These are phyloP conservation scores for Unio delphinus DNA, from an alignment of 2,888 invertebrate genomes.

Conservation along the genomic window DNA sequence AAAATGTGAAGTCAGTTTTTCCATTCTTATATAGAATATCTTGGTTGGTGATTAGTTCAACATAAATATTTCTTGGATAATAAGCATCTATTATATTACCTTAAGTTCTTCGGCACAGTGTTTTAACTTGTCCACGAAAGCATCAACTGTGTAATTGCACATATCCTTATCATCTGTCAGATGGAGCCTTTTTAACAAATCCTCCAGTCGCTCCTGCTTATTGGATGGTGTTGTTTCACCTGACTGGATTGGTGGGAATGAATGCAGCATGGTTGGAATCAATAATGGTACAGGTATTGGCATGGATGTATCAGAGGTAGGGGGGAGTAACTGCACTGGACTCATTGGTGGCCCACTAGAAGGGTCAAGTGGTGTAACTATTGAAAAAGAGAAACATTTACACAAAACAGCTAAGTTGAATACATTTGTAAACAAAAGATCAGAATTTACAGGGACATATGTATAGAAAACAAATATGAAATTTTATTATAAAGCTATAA, in stretches of 20 bases:
- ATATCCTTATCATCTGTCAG: constrained; percentile 31
- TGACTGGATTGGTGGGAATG: constrained; percentile 39
- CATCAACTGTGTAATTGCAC: constrained; percentile 25
- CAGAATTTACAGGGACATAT: too few relatives aligned
- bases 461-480: too few relatives aligned
- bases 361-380: constrained; percentile 10
- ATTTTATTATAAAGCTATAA: too few relatives aligned
- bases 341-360: constrained; percentile 13
- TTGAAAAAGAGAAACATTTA: too few relatives aligned
- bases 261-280: constrained; percentile 44
- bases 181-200: constrained; percentile 37
- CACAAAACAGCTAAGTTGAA: too few relatives aligned
- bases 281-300: constrained; percentile 57
- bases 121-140: constrained; percentile 21
- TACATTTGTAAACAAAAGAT: too few relatives aligned
- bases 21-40: too few relatives aligned
- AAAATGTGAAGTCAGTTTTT: too few relatives aligned
- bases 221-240: constrained; percentile 17
- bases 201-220: constrained; percentile 35
- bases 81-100: constrained; percentile 12
- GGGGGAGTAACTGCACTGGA: constrained; percentile 54
- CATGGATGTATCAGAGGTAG: constrained; percentile 43
- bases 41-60: too few relatives aligned
- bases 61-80: too few relatives aligned
- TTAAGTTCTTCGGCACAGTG: constrained; percentile 24